These are phyloP conservation scores for Caenorhabditis becei DNA, from an alignment of 2,888 invertebrate genomes.

Conservation along the genomic window DNA sequence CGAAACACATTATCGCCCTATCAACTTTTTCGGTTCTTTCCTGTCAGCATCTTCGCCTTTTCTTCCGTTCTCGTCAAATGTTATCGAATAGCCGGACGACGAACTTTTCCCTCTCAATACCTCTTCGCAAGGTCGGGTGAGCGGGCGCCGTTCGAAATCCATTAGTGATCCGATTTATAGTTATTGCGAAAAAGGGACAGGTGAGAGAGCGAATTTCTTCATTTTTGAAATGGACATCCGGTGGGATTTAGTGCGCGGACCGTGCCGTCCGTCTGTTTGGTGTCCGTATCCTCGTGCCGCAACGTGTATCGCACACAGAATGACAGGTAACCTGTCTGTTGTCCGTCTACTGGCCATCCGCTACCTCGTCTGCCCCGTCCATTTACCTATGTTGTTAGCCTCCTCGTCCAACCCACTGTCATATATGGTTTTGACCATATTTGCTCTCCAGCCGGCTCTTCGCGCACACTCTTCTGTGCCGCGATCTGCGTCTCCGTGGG, in stretches of 20 bases:
- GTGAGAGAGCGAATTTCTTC: conserved; percentile 8
- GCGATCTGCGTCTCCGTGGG: conserved; percentile 36
- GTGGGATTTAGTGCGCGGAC: conserved; percentile 41
- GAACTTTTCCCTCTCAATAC: conserved; percentile 23
- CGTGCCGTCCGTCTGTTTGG: conserved; percentile 47
- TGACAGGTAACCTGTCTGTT: conserved; percentile 54
- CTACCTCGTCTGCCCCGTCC: conserved; percentile 53
- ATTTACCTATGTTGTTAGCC: conserved; percentile 61
- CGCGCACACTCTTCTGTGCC: conserved; percentile 51
- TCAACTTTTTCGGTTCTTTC: conserved; percentile 32
- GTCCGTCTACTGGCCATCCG: conserved; percentile 55
- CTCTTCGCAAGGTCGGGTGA: conserved; percentile 38
- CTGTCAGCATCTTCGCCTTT: neutral
- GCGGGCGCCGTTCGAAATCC: conserved; percentile 28
- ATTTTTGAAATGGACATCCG: conserved; percentile 43
- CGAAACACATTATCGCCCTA: conserved; percentile 48
- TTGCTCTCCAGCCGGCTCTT: conserved; percentile 60
- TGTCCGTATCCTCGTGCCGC: conserved; percentile 38
- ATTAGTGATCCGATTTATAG: conserved; percentile 50
- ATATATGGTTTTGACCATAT: conserved; percentile 61
- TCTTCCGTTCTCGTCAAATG: conserved; percentile 18
- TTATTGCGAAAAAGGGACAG: conserved; percentile 9
- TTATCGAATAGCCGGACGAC: conserved; percentile 1
- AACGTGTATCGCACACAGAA: conserved; percentile 38
- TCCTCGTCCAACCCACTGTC: conserved; percentile 54